Percentiles rank a stretch among this genome's conserved stretches.
Evolutionary conservation across 2,797 vertebrate species (phyloP).

Genomic region (Tadarida brasiliensis): DNA sequence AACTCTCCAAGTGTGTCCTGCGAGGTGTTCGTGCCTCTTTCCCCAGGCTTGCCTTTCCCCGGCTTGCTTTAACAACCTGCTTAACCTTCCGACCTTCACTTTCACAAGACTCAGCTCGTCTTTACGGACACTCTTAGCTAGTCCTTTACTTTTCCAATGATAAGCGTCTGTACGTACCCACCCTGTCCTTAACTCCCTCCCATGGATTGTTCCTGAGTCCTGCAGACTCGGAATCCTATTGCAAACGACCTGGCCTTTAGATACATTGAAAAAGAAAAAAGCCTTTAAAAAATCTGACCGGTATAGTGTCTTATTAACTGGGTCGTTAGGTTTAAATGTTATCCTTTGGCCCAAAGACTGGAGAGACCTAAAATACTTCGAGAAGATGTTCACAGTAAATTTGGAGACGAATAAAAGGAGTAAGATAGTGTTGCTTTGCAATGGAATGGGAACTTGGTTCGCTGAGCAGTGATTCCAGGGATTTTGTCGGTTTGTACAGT

Average conservation of each 20-base stretch:
- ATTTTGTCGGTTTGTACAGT: constrained; percentile 40
- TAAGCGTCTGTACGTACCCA: neutral
- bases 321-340: neutral
- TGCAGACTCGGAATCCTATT: fast-evolving
- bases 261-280: neutral
- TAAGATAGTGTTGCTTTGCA: neutral
- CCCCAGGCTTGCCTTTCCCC: neutral
- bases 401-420: neutral
- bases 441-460: neutral
- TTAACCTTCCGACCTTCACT: neutral
- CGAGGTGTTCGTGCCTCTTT: neutral
- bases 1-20: neutral
- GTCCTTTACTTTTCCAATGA: neutral
- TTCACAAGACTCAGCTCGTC: neutral
- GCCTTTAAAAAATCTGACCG: neutral
- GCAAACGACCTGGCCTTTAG: neutral
- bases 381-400: neutral
- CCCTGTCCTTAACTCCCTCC: neutral
- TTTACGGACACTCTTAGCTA: neutral
- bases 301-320: neutral
- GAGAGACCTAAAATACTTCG: neutral
- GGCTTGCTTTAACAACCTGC: neutral
- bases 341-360: neutral
- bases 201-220: neutral
- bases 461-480: neutral